A percentile compares a stretch with the other conserved stretches of the same genome.
Evolutionary conservation across 2,888 invertebrate species (phyloP).

Genomic region (Zygaena filipendulae): DNA sequence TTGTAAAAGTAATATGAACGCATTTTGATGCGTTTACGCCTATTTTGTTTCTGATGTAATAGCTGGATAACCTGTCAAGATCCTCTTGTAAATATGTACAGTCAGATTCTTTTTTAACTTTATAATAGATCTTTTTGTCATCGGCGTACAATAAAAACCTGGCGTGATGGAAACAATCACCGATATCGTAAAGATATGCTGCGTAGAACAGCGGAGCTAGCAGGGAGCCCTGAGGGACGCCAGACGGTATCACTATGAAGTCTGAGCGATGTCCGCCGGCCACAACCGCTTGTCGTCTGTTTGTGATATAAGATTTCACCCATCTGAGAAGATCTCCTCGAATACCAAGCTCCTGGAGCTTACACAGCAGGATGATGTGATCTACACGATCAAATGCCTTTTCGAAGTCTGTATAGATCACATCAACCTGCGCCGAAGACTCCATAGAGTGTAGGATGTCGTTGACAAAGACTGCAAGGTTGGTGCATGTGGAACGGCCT

Average conservation of each 20-base stretch:
- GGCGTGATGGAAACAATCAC: constrained; percentile 1
- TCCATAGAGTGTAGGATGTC: constrained; percentile 8
- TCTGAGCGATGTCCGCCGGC: constrained; percentile 6
- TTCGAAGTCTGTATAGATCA: too few relatives aligned
- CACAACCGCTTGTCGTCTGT: constrained; percentile 7
- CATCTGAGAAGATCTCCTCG: constrained; percentile 11
- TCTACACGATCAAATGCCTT: too few relatives aligned
- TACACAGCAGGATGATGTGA: constrained; percentile 10
- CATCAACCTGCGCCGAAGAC: constrained; percentile 14
- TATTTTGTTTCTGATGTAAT: too few relatives aligned
- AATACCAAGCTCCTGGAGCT: constrained; percentile 9
- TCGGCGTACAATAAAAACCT: constrained; percentile 2
- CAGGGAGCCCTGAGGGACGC: constrained; percentile 2
- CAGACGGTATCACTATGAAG: constrained; percentile 4
- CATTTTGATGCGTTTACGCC: too few relatives aligned
- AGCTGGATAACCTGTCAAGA: too few relatives aligned
- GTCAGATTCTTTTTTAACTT: constrained; percentile 2
- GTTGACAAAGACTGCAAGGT: constrained; percentile 4
- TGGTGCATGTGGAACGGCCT: constrained; percentile 5
- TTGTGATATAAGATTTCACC: constrained; percentile 12
- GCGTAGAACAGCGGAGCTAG: constrained; percentile 2
- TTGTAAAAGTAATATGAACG: too few relatives aligned
- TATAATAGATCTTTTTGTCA: constrained; percentile 7
- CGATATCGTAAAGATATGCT: constrained; percentile 2
- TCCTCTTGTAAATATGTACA: too few relatives aligned